A percentile compares a stretch with the other conserved stretches of the same genome.
phyloP scores from a whole-genome alignment of 2,113 vertebrate genomes.

The Chionomys nivalis region DNA sequence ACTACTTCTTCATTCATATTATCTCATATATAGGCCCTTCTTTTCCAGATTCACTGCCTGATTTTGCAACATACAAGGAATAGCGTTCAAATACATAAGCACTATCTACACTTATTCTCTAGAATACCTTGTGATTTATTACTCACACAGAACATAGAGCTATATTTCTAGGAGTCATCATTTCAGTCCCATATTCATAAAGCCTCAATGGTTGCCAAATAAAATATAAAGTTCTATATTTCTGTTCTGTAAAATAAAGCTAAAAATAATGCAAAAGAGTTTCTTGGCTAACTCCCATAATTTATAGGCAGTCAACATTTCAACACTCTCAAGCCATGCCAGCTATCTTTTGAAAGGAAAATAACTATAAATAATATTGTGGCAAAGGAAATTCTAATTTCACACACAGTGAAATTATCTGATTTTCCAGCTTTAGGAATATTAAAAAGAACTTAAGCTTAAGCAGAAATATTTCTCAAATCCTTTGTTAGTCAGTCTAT shows the following conservation, averaged over 20 bases:
- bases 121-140: slow-evolving; percentile 27
- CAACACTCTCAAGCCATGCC: slow-evolving; percentile 20
- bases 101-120: not conserved
- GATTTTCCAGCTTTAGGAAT: slow-evolving; percentile 53
- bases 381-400: slow-evolving; percentile 56
- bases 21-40: not conserved
- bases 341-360: slow-evolving; percentile 57
- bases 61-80: not conserved
- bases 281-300: slow-evolving; percentile 46
- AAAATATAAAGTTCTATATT: not conserved
- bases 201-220: slow-evolving; percentile 12
- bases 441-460: not conserved
- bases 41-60: not conserved
- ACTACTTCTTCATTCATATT: slow-evolving; percentile 22
- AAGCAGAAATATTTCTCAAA: slow-evolving; percentile 12
- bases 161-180: slow-evolving; percentile 47
- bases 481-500: slow-evolving; percentile 22
- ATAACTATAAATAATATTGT: slow-evolving; percentile 46
- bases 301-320: slow-evolving; percentile 48
- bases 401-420: slow-evolving; percentile 21
- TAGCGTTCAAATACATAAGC: not conserved
- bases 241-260: slow-evolving; percentile 27
- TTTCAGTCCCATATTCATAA: slow-evolving; percentile 27
- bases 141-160: slow-evolving; percentile 26
- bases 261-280: slow-evolving; percentile 52